phyloP scores from a whole-genome alignment of 2,888 invertebrate species.

The Colletes collaris region DNA sequence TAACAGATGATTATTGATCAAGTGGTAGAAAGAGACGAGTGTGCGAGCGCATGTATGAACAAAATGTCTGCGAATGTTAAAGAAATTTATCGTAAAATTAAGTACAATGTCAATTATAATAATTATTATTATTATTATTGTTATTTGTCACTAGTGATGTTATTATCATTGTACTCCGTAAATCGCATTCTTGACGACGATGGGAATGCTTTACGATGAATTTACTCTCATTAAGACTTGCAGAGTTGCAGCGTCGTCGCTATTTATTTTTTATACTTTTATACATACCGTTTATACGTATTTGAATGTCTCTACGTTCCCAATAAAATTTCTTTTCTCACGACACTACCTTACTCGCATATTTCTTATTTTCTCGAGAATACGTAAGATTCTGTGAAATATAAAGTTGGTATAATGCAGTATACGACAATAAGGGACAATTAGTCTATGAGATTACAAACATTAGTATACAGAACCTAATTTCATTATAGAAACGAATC shows the following conservation, averaged over 20 bases:
- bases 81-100: constrained; percentile 43
- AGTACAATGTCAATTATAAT: constrained; percentile 55
- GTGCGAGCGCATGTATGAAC: constrained; percentile 5
- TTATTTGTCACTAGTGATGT: constrained; percentile 31
- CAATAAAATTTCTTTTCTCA: constrained; percentile 74
- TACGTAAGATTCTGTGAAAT: too few species aligned
- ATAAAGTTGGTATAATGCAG: too few species aligned
- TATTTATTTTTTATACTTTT: constrained; percentile 81
- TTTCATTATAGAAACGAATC: too few species aligned
- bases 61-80: constrained; percentile 11
- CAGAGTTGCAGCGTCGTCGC: constrained; percentile 63
- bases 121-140: constrained; percentile 44
- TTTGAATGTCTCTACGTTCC: constrained; percentile 63
- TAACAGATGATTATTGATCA: constrained; percentile 29
- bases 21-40: background rate
- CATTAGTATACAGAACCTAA: too few species aligned
- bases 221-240: constrained; percentile 58
- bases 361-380: too few species aligned
- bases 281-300: constrained; percentile 72
- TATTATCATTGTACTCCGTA: constrained; percentile 41
- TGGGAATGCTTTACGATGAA: constrained; percentile 41
- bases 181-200: constrained; percentile 14
- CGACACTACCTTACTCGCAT: background rate
- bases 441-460: too few species aligned
- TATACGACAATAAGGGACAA: too few species aligned